A percentile compares a stretch with the other conserved stretches of the same genome.
These are phyloP conservation scores for Marmota monax DNA, from an alignment of 2,113 vertebrate genomes.

Conservation along the genomic window DNA sequence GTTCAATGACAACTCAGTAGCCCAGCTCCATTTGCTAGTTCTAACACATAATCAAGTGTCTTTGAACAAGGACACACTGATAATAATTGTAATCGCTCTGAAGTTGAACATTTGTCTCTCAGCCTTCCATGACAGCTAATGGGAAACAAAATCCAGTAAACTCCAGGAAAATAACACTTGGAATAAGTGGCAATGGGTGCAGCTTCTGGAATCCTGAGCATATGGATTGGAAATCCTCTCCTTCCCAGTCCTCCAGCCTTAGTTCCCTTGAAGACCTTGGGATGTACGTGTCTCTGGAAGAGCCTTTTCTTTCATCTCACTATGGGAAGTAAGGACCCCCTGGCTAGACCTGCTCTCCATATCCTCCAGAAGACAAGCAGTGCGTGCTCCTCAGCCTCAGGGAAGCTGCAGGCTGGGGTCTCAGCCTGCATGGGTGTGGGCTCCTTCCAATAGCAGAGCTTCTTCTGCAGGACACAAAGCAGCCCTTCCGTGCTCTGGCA, in stretches of 20 bases:
- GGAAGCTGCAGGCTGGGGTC: neutral
- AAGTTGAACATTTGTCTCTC: neutral
- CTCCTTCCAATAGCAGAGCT: neutral
- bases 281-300: too few species aligned
- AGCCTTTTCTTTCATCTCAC: neutral
- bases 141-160: neutral
- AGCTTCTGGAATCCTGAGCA: neutral
- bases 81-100: neutral
- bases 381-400: accelerated
- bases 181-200: neutral
- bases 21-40: neutral
- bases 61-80: neutral
- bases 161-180: neutral
- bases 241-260: neutral
- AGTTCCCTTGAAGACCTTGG: neutral
- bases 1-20: neutral
- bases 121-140: neutral
- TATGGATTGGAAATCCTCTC: neutral
- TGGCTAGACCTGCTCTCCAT: neutral
- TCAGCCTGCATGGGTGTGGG: neutral
- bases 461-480: neutral
- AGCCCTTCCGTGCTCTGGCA: neutral
- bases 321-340: neutral
- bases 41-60: neutral
- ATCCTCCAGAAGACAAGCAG: neutral